Evolutionary conservation across 2,888 invertebrate species (phyloP).

Genomic region (Dendrolimus pini): DNA sequence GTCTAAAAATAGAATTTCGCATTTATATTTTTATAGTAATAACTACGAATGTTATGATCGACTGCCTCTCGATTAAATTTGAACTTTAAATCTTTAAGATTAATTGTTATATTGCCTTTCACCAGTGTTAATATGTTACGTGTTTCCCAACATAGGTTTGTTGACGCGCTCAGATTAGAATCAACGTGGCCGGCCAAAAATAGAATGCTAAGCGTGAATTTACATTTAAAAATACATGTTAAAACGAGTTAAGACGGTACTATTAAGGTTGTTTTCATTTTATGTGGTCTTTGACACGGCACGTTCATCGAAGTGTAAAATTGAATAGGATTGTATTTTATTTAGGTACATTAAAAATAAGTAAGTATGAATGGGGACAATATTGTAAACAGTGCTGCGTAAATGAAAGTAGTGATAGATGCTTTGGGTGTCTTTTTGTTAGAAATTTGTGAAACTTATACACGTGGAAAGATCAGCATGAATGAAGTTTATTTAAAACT

Average conservation of each 20-base stretch:
- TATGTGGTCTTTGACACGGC: conserved; percentile 3
- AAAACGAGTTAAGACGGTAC: conserved; percentile 12
- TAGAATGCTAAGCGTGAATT: conserved; percentile 23
- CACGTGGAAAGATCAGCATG: no score
- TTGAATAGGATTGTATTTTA: no score
- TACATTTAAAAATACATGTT: conserved; percentile 24
- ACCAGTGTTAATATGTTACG: not conserved
- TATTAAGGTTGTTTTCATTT: conserved; percentile 10
- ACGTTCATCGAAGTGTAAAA: not conserved
- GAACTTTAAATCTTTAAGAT: not conserved
- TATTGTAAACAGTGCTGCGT: no score
- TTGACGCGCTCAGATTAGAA: conserved; percentile 27
- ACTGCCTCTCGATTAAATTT: not conserved
- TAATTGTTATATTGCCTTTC: conserved; percentile 1
- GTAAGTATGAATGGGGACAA: no score
- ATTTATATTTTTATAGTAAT: no score
- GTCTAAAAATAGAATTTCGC: not conserved
- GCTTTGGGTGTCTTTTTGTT: no score
- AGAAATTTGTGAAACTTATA: no score
- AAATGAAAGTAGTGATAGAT: no score
- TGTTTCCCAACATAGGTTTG: conserved; percentile 15
- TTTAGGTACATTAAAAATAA: no score
- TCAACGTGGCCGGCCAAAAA: conserved; percentile 26
- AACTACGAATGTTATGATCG: not conserved
- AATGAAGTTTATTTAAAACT: no score